phyloP scores from a whole-genome alignment of 53 echinoderm and acorn worm genomes.

The Arbacia lixula region DNA sequence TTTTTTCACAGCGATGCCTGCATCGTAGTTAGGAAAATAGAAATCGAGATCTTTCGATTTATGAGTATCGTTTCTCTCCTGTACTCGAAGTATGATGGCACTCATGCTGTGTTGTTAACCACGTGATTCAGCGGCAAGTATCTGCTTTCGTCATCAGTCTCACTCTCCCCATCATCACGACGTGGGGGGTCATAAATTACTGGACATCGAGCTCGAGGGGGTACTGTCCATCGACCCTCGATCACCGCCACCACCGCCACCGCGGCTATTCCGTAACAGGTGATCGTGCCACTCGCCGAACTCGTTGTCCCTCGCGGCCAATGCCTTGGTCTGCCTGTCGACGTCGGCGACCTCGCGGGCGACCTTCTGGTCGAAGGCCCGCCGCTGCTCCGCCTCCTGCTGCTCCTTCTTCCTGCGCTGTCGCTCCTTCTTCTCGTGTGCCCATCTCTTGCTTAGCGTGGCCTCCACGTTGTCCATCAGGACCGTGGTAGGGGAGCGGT shows the following conservation, averaged over 20 bases:
- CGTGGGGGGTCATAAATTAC: conserved; percentile 28
- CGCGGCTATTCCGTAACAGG: neutral
- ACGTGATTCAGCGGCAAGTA: too few species aligned
- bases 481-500: conserved; percentile 84
- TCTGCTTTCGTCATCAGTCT: neutral
- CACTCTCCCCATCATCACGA: neutral
- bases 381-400: conserved; percentile 61
- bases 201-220: neutral
- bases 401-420: conserved; percentile 56
- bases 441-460: conserved; percentile 75
- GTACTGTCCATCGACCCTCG: conserved; percentile 3
- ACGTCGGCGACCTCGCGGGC: conserved; percentile 55
- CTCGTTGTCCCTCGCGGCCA: conserved; percentile 22
- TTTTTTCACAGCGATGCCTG: too few species aligned
- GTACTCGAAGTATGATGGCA: too few species aligned
- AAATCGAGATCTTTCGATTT: too few species aligned
- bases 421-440: conserved; percentile 63
- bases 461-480: conserved; percentile 87
- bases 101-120: too few species aligned
- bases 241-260: neutral
- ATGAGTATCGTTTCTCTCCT: too few species aligned
- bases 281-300: conserved; percentile 50
- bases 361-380: conserved; percentile 66
- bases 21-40: too few species aligned
- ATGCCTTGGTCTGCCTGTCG: conserved; percentile 14